Evolutionary conservation across 2,797 vertebrate genomes (phyloP).

Genomic region (Mustela erminea): DNA sequence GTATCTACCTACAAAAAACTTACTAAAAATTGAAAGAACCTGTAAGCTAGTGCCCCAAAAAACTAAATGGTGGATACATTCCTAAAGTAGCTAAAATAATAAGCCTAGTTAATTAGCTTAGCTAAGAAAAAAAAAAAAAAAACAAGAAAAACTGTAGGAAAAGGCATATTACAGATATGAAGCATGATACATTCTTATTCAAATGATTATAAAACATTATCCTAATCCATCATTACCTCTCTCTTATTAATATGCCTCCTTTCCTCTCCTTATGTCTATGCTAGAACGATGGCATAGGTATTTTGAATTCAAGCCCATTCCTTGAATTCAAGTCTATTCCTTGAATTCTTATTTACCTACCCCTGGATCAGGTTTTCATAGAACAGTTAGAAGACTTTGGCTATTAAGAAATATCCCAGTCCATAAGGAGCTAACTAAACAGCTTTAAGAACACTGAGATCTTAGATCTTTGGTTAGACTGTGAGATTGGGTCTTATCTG

Average conservation of each 20-base stretch:
- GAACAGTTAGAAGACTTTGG: not conserved
- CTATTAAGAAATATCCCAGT: not conserved
- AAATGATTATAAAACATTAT: constrained; percentile 28
- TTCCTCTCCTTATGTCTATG: not conserved
- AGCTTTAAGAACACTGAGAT: constrained; percentile 1
- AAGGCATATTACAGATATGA: not conserved
- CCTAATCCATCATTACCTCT: not conserved
- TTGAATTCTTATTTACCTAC: constrained; percentile 22
- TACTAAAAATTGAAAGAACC: not conserved
- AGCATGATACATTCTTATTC: not conserved
- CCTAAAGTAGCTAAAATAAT: not conserved
- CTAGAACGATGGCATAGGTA: not conserved
- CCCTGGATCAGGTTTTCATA: not conserved
- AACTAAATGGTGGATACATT: not conserved
- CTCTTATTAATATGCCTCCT: not conserved
- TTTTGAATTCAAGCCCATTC: constrained; percentile 49
- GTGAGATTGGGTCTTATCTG: not conserved
- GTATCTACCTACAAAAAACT: not conserved
- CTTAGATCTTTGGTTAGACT: not conserved
- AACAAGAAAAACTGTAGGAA: not conserved
- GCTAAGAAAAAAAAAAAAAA: not conserved
- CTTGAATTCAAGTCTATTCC: constrained; percentile 9
- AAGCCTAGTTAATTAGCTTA: not conserved
- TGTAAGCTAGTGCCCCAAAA: not conserved
- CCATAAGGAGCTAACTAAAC: not conserved